These are phyloP conservation scores for Arctopsyche grandis DNA, from an alignment of 1,140 invertebrate genomes.

Conservation along the genomic window DNA sequence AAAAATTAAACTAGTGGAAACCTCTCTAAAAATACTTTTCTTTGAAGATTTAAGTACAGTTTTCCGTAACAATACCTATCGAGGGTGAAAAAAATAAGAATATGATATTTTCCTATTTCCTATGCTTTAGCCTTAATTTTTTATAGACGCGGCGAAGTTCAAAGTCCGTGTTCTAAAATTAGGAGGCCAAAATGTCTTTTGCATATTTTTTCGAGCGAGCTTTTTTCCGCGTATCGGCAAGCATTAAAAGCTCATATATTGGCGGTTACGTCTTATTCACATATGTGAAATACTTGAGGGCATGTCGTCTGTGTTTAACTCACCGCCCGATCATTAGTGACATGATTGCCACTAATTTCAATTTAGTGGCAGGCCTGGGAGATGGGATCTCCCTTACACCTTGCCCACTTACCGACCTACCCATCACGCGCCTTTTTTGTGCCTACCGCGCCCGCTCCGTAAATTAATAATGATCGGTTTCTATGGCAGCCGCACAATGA, in stretches of 20 bases:
- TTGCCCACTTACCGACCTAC: slow-evolving; percentile 14
- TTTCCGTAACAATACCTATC: too few relatives aligned
- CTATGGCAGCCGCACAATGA: slow-evolving; percentile 35
- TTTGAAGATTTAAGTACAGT: too few relatives aligned
- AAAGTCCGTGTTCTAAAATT: too few relatives aligned
- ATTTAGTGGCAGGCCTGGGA: slow-evolving; percentile 32
- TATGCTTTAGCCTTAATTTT: too few relatives aligned
- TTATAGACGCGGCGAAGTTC: too few relatives aligned
- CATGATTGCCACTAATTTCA: slow-evolving; percentile 47
- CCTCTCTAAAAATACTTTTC: too few relatives aligned
- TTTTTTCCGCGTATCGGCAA: too few relatives aligned
- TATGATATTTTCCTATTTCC: too few relatives aligned
- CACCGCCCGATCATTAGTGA: slow-evolving; percentile 42
- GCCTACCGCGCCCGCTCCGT: slow-evolving; percentile 16
- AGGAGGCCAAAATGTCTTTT: too few relatives aligned
- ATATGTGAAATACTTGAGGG: neutral
- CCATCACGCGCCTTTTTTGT: slow-evolving; percentile 12
- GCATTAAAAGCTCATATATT: neutral
- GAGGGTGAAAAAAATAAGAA: too few relatives aligned
- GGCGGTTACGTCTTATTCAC: slow-evolving; percentile 13
- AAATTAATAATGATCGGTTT: slow-evolving; percentile 44
- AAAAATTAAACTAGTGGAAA: too few relatives aligned
- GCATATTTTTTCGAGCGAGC: too few relatives aligned
- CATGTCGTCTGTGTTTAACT: slow-evolving; percentile 44
- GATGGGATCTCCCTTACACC: slow-evolving; percentile 22